These are phyloP conservation scores for Stenodema calcarata DNA, from an alignment of 2,888 invertebrate genomes.

Conservation along the genomic window DNA sequence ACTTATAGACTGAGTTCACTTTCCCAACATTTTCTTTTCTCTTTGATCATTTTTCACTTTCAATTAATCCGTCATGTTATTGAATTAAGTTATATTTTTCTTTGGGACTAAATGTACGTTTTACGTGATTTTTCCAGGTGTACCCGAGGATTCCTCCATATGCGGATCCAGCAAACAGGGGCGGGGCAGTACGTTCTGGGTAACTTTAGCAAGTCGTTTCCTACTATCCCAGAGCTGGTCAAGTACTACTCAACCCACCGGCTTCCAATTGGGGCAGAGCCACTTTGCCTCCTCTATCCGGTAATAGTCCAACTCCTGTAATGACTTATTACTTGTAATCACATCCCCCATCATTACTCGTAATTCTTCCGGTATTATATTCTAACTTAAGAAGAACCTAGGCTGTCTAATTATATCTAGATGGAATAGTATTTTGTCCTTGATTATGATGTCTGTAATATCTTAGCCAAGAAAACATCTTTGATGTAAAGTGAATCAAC, in stretches of 20 bases:
- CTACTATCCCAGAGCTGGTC: constrained; percentile 92
- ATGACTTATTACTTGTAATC: background rate
- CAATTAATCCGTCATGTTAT: too few relatives aligned
- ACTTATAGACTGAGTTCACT: too few relatives aligned
- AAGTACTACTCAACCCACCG: constrained; percentile 91
- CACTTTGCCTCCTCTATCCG: constrained; percentile 93
- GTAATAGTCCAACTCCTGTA: constrained; percentile 83
- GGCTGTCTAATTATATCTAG: background rate
- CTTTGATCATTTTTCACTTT: too few relatives aligned
- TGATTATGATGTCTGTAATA: background rate
- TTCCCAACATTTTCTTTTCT: too few relatives aligned
- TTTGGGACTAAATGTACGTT: too few relatives aligned
- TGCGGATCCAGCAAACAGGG: constrained; percentile 79
- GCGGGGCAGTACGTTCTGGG: constrained; percentile 87
- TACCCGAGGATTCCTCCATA: constrained; percentile 94
- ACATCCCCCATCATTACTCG: too few relatives aligned
- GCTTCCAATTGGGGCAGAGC: constrained; percentile 94
- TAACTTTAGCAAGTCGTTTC: constrained; percentile 90
- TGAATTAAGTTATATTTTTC: too few relatives aligned
- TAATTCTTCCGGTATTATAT: background rate
- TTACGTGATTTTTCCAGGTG: constrained; percentile 69
- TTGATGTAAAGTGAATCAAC: too few relatives aligned
- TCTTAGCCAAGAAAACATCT: background rate
- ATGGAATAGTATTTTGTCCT: background rate
- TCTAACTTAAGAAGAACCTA: background rate